Evolutionary conservation across 1,140 invertebrate genomes (phyloP).

Genomic region (Zaprionus kolodkinae): DNA sequence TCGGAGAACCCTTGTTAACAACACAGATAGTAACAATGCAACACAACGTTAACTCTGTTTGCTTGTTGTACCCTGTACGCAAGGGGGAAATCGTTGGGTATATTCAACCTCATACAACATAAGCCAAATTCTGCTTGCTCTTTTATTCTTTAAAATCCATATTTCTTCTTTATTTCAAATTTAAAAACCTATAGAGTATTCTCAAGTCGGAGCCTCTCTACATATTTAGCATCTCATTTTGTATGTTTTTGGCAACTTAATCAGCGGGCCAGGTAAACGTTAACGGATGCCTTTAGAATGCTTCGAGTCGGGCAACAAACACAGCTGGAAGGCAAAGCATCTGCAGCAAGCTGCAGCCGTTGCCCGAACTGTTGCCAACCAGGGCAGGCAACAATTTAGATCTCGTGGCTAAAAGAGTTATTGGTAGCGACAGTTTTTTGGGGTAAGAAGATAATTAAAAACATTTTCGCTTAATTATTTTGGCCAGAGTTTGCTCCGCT

Average conservation of each 20-base stretch:
- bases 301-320: conserved; percentile 43
- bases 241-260: conserved; percentile 78
- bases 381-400: conserved; percentile 40
- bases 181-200: conserved; percentile 9
- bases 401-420: conserved; percentile 49
- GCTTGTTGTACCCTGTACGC: conserved; percentile 31
- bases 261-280: conserved; percentile 63
- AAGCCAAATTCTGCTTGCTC: no score
- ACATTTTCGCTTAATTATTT: conserved; percentile 47
- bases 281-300: conserved; percentile 78
- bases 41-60: conserved; percentile 71
- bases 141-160: no score
- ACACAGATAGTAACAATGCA: conserved; percentile 75
- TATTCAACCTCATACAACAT: background rate
- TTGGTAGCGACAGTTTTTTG: conserved; percentile 38
- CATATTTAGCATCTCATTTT: conserved; percentile 24
- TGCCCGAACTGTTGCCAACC: conserved; percentile 7
- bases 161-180: background rate
- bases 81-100: background rate
- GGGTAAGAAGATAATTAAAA: conserved; percentile 56
- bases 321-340: conserved; percentile 27
- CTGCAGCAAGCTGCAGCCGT: conserved; percentile 10
- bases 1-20: conserved; percentile 71
- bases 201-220: background rate
- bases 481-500: conserved; percentile 17